Base-by-base conservation (phyloP, 2,797 vertebrate species). In the Micromesistius poutassou region DNA sequence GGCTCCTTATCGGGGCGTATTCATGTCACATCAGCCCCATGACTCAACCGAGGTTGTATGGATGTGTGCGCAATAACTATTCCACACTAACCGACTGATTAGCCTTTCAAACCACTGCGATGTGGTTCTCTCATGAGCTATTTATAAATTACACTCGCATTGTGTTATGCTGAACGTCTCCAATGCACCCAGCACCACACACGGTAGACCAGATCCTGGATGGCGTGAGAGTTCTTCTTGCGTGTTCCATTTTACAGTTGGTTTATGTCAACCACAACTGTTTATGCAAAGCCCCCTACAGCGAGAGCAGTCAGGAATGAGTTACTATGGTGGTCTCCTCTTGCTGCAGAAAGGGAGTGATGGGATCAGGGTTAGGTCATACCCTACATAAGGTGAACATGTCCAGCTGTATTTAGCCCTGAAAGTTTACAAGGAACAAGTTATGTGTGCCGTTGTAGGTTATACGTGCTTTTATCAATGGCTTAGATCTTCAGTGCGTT, bases 1-100 rank as follows among this genome's bases (percentile, higher is more conserved):
- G 31, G 72, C 79, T 84, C 74, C 74, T 42, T 68, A 86, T 86
- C 85, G 79, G 83, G 84, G 87, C 86, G 87, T 91, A 81, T 85
- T n/a, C 77, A 33, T n/a, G 16, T 76, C 70, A 42, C 6, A 19
- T 22, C 16, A 55, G 46, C 16, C 19, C 22, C 46, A 55, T 55
- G 46, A 55, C 46, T 55, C 1, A 22, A 22, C 46, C 19, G 19
- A 3, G 4, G 19, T 19, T 55, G 46, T 4, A 22, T 55, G 1
- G 10, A 4, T 55, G 19, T 7, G 5, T n/a, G 16, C 55, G 16
- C 55, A 2, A 9, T 25, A 62, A 55, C 46, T 55, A 1, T 19
- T 55, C 46, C 46, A 55, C 46, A 55, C 4, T 5, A 22, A 19
- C 46, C 3, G 46, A 55, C 4, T 55, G 5, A 19, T 25, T 62